Base-by-base conservation (phyloP, 2,113 vertebrate genomes). In the Morone chrysops region DNA sequence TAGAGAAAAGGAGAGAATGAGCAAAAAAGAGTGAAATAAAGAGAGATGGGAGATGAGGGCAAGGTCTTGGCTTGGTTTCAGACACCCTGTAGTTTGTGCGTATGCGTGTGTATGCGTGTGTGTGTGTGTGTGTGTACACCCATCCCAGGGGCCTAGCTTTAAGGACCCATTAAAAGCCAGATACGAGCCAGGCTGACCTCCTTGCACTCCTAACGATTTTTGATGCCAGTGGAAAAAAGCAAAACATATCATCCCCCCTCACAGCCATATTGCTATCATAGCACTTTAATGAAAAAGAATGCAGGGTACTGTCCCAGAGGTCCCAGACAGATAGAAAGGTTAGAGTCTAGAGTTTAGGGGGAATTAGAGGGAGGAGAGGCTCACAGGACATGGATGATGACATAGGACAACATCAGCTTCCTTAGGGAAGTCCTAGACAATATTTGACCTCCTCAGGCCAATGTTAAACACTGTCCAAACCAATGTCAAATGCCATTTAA, bases 251-350 rank as follows among this genome's bases (percentile, higher is more conserved):
- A 88, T 90, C 73, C 74, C 79, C 74, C 82, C 88, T 89, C 79
- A 82, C 85, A 92, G 90, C 85, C 83, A 88, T 93, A 87, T 88
- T 93, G 93, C 89, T 92, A 93, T 92, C 79, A 89, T 92, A 89
- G 90, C 87, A 82, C 90, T 93, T 91, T 93, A 93, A 94, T 94
- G 89, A 94, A 94, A 94, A 94, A 92, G 82, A 92, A 94, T 93
- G 89, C 79, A 83, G 84, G 89, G 69, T 65, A 69, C 78, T 74
- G 86, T 93, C 92, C 88, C 92, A 87, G 73, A 87, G 92, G 92
- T 90, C 75, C 51, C 70, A 77, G 81, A 81, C 53, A 70, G 87
- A 90, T 86, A 91, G 87, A 91, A 89, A 89, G 92, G 93, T 91
- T 92, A 90, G 84, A 90, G 81, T 92, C 80, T 72, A 48, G 89